Evolutionary conservation across 2,113 vertebrate species (phyloP), one percentile per base, ranked within the genome.

Genomic region (Oreotragus oreotragus): DNA sequence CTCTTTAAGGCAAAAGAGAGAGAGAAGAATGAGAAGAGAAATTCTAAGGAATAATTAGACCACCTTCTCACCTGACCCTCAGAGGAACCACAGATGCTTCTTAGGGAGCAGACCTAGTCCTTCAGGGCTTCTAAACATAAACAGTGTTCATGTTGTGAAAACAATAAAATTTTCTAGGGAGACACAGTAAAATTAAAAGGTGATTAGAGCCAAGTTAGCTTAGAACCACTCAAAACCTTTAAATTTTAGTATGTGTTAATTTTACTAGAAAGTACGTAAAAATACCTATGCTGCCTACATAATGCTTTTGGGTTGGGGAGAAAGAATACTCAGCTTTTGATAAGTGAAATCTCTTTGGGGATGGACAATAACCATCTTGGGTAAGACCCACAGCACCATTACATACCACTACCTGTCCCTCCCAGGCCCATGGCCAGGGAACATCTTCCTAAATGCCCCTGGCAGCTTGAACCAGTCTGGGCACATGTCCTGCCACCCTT

Each of bases 161-260:
- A 96, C 97, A 95, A 96, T 85, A 16, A 96, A 90, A 96, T 98
- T 97, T 77, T 92, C 60, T 91, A 49, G 80, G 23, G 94, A 97
- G 97, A 10, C 30, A 58, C 96, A 45, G n/a, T 62, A 86, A 58
- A 98, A 98, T 98, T 97, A 97, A 98, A 98, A 84, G 12, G 30
- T 87, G 70, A 90, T 21, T 43, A 96, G 89, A 88, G 83, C 14
- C 36, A 88, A 91, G 17, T 30, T 7, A 91, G 27, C 93, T 84
- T 70, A 98, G 92, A 98, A 96, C 3, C 86, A 91, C 49, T 98
- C 36, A 91, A 64, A 53, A 60, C 23, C 76, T 98, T 98, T 77
- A 79, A 92, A 97, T 16, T 45, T 97, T 23, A 96, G 49, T 43
- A 30, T 8, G 21, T 55, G 45, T 92, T 90, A 51, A 84, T 95